These are phyloP conservation scores for Scleropages formosus DNA, from an alignment of 2,797 vertebrate species.

Conservation along the genomic window DNA sequence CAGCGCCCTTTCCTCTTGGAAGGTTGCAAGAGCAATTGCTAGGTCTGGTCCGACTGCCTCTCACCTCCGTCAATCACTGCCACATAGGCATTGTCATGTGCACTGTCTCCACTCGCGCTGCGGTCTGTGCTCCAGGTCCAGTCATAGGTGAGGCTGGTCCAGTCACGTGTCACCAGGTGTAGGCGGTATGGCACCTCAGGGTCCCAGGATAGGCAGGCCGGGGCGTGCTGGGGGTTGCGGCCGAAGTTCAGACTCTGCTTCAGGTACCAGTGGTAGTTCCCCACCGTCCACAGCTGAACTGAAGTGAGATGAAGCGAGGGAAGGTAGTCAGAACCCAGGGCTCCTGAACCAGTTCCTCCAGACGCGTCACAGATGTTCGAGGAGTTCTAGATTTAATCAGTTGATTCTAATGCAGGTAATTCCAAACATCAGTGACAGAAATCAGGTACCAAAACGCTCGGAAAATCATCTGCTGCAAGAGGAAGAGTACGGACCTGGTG, in stretches of 20 bases:
- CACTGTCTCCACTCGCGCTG: conserved; percentile 61
- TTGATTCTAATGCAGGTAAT: too few relatives aligned
- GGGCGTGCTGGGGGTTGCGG: conserved; percentile 55
- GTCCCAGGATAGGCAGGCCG: conserved; percentile 84
- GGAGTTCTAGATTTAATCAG: too few relatives aligned
- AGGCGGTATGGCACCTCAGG: conserved; percentile 70
- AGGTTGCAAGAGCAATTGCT: too few relatives aligned
- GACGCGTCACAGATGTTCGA: background rate
- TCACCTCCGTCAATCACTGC: conserved; percentile 93
- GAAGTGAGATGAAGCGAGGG: conserved; percentile 24
- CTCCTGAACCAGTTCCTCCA: background rate
- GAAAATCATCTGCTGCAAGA: background rate
- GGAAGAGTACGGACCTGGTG: background rate
- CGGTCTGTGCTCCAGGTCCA: conserved; percentile 85
- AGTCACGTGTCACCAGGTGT: conserved; percentile 74
- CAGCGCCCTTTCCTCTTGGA: background rate
- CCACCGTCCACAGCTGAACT: conserved; percentile 92
- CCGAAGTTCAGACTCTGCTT: conserved; percentile 89
- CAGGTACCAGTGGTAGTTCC: conserved; percentile 97
- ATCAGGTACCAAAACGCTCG: background rate
- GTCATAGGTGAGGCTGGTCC: conserved; percentile 79
- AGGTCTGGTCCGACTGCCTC: background rate
- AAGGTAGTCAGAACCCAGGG: background rate
- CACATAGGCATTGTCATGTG: conserved; percentile 73
- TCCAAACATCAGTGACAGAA: too few relatives aligned